phyloP scores from a whole-genome alignment of 2,797 vertebrate species.

The Prunella strophiata region DNA sequence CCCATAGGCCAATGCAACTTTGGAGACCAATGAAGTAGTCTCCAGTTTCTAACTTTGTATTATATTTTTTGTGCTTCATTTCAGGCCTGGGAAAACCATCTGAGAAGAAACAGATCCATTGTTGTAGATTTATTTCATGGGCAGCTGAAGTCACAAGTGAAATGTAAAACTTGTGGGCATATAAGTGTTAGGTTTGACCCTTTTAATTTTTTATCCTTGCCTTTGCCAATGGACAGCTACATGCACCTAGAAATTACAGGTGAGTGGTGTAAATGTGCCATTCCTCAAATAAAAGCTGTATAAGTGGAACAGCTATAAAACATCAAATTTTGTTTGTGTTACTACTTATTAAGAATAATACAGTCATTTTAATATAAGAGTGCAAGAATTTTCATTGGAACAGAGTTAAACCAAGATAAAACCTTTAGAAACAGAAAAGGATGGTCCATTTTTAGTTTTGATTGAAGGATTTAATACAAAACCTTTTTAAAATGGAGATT shows the following conservation, averaged over 20 bases:
- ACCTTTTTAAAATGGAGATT: not conserved
- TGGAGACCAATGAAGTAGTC: not conserved
- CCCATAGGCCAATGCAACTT: not conserved
- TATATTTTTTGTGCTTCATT: conserved; percentile 19
- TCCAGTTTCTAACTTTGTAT: not conserved
- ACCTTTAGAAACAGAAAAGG: not conserved
- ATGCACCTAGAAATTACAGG: conserved; percentile 99
- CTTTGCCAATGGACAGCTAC: conserved; percentile 98
- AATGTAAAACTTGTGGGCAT: conserved; percentile 98
- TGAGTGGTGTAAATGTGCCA: conserved; percentile 59
- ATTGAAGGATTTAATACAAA: not conserved
- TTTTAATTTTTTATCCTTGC: conserved; percentile 98
- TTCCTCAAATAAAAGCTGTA: not conserved
- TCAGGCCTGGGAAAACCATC: conserved; percentile 98
- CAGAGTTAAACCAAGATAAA: not conserved
- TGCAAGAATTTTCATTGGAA: not conserved
- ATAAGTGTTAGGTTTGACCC: conserved; percentile 98
- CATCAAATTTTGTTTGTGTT: not conserved
- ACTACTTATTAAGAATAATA: not conserved
- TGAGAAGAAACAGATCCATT: conserved; percentile 95
- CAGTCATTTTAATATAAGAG: not conserved
- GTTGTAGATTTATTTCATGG: conserved; percentile 98
- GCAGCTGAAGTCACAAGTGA: conserved; percentile 97
- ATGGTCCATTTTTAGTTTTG: not conserved
- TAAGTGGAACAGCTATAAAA: not conserved